A percentile compares a stretch with the other conserved stretches of the same genome.
These are phyloP conservation scores for Eumaeus atala DNA, from an alignment of 1,140 invertebrate species.

Conservation along the genomic window DNA sequence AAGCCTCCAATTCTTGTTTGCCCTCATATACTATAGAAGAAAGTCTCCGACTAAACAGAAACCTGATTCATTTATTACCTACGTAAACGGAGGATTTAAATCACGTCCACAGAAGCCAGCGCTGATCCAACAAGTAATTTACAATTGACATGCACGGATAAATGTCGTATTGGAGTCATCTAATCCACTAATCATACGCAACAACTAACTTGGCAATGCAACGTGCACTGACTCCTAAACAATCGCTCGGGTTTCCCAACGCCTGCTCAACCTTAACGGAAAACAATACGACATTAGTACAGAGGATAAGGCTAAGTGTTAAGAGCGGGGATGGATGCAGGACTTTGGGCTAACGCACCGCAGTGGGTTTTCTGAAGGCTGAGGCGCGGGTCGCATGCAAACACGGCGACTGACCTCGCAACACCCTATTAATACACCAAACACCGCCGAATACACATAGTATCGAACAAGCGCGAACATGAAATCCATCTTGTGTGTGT, in stretches of 20 bases:
- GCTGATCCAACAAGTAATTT: too few relatives aligned
- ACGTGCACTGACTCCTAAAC: conserved; percentile 26
- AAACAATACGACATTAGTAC: conserved; percentile 15
- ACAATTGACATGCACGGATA: too few relatives aligned
- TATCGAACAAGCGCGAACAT: conserved; percentile 45
- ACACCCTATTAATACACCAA: conserved; percentile 68
- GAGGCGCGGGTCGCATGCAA: conserved; percentile 68
- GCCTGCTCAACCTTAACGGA: conserved; percentile 5
- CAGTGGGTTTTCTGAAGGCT: conserved; percentile 73
- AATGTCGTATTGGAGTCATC: too few relatives aligned
- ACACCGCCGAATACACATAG: conserved; percentile 47
- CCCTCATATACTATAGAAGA: too few relatives aligned
- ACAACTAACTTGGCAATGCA: too few relatives aligned
- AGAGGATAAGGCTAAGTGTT: conserved; percentile 41
- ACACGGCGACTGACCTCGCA: conserved; percentile 54
- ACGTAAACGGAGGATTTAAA: too few relatives aligned
- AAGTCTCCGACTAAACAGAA: too few relatives aligned
- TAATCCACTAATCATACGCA: too few relatives aligned
- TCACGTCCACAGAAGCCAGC: too few relatives aligned
- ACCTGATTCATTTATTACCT: too few relatives aligned
- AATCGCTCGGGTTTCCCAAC: conserved; percentile 57
- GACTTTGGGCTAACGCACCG: conserved; percentile 24
- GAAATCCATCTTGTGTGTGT: conserved; percentile 44
- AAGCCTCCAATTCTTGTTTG: too few relatives aligned
- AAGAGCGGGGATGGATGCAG: conserved; percentile 28